Evolutionary conservation across 2,888 invertebrate species (phyloP).

Genomic region (Dasysyrphus tricinctus): DNA sequence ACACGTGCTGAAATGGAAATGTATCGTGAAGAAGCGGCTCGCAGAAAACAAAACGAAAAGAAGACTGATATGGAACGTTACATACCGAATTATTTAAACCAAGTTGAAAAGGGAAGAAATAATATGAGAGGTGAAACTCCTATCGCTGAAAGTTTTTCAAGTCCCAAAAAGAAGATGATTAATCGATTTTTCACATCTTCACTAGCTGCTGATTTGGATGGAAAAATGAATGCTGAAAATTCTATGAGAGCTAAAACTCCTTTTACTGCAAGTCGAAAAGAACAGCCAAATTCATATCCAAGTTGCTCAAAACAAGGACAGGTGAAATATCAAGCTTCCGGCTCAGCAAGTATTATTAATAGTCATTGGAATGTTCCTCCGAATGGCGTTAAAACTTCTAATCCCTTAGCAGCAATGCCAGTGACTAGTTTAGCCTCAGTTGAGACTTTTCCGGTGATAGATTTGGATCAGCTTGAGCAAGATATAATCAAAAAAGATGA

Average conservation of each 20-base stretch:
- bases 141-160: background rate
- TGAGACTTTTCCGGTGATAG: background rate
- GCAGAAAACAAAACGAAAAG: conserved; percentile 13
- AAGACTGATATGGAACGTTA: conserved; percentile 20
- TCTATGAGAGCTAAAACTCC: background rate
- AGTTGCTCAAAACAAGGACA: background rate
- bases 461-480: background rate
- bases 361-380: background rate
- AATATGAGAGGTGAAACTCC: background rate
- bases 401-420: background rate
- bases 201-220: too few species aligned
- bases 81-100: background rate
- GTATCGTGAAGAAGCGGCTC: conserved; percentile 33
- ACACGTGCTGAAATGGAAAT: conserved; percentile 43
- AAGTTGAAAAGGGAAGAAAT: background rate
- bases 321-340: background rate
- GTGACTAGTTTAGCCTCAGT: background rate
- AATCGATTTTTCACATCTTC: background rate
- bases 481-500: background rate
- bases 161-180: background rate
- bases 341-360: background rate
- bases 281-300: background rate
- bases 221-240: background rate
- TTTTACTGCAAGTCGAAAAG: background rate
- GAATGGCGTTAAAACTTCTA: background rate